Base-by-base conservation (phyloP, 2,797 vertebrate genomes). In the Harpagifer antarcticus region DNA sequence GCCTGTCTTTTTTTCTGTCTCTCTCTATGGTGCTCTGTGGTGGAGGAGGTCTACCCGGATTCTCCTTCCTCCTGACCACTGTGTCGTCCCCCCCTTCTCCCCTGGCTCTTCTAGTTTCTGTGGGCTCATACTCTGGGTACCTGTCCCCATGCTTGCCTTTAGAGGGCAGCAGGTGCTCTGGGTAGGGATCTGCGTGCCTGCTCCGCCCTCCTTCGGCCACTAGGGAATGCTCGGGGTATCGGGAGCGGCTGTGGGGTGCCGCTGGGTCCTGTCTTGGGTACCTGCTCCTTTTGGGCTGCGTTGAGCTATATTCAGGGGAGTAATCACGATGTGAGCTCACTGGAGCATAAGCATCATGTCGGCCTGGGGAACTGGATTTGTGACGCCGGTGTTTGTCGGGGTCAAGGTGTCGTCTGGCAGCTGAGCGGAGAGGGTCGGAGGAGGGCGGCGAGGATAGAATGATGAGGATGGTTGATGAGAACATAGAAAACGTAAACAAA, bases 261-360 rank as follows among this genome's bases (percentile, higher is more conserved):
- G 56, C 83, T 16, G 88, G 79, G 50, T 93, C 89, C 19, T 89
- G 87, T 83, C 89, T 96, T 57, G 95, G 92, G 81, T 93, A 83
- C 73, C 94, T 93, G 87, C 86, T 93, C 86, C 88, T 82, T 83
- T 89, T 91, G 45, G 91, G 90, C 80, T 96, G 97, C 86, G 88
- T 42, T 9, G 88, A 89, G 65, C 59, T 80, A 50, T 82, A 87
- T 63, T 93, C 92, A 47, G 91, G 91, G 53, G 92, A 92, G 63
- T 47, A 12, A 65, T 91, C 86, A 2, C 17, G 82, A n/a, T 58
- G 66, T 9, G 80, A 47, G 74, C 74, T 79, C 45, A 63, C 50
- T 15, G 80, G 67, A 76, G 84, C 43, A 20, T 86, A 5, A 1
- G 44, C 4, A 23, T 71, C 57, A 10, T 72, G 31, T 45, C 8